Percentiles rank a stretch among this genome's conserved stretches.
phyloP scores from a whole-genome alignment of 2,797 vertebrate genomes.

The Eulemur rubriventer region DNA sequence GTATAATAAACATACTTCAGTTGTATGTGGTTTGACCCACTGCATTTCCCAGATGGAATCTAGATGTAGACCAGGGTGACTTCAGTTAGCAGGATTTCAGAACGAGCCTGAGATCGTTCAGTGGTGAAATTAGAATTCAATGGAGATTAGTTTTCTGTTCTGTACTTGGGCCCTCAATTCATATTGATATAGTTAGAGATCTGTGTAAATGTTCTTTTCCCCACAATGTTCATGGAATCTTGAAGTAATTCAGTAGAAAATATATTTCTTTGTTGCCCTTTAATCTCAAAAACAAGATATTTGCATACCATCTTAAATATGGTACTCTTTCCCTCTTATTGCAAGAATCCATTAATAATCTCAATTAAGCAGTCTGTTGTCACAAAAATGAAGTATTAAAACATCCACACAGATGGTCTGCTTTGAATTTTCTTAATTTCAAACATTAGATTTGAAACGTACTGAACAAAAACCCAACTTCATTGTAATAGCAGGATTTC shows the following conservation, averaged over 20 bases:
- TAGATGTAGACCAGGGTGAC: neutral
- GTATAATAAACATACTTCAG: neutral
- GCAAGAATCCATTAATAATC: neutral
- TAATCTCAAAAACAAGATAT: neutral
- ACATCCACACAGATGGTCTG: neutral
- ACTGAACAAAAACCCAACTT: neutral
- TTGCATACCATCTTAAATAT: neutral
- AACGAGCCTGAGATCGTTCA: neutral
- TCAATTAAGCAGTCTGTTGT: neutral
- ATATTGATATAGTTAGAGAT: neutral
- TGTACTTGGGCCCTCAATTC: neutral
- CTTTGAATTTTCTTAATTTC: conserved; percentile 56
- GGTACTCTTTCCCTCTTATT: neutral
- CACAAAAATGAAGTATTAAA: neutral
- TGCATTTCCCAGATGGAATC: neutral
- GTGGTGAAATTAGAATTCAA: neutral
- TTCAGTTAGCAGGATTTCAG: neutral
- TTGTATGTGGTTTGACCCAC: neutral
- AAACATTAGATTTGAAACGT: conserved; percentile 35
- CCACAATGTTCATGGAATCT: neutral
- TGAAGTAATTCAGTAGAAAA: neutral
- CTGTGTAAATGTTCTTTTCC: neutral
- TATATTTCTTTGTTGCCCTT: neutral
- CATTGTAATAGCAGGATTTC: neutral
- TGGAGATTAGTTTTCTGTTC: neutral